Evolutionary conservation across 2,113 vertebrate genomes (phyloP), one percentile per base, ranked within the genome.

Genomic region (Procavia capensis): DNA sequence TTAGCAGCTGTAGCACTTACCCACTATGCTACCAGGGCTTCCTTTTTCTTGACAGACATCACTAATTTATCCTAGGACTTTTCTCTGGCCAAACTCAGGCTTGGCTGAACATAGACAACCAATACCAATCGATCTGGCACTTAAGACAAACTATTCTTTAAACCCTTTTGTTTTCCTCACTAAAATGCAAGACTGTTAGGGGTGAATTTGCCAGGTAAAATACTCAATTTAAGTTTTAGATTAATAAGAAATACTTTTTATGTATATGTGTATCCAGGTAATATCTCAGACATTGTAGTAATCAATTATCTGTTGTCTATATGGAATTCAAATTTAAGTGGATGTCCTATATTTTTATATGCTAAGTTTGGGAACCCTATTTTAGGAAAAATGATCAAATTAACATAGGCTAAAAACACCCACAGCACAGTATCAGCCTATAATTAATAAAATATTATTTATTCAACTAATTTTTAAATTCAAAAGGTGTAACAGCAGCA

Each of bases 321-420:
- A 20, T 90, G 25, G 90, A 88, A 94, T 88, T 94, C 24, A 41
- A 78, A 78, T 85, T 79, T 85, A 81, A 88, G 16, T 79, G 36
- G 29, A 6, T 22, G 57, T 59, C 19, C 57, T 59, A 7, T 59
- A 59, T 24, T 59, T 59, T 50, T 78, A 75, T 57, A 87, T 94
- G 27, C 61, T 92, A 80, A 93, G 57, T 39, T 8, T 47, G 27
- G 16, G 36, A 95, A 88, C 34, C 20, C 14, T 68, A 45, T 22
- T 66, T 78, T 91, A 25, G 27, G 61, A 3, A 66, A 66, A 39
- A 79, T 85, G 76, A 91, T 47, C 93, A 20, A 89, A 75, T 11
- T 81, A 87, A 74, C 5, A 84, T 63, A 68, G 54, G 34, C 75
- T 0, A 4, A 74, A 78, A 80, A 47, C 41, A 13, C 9, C 13